These are phyloP conservation scores for Drosophila anceps DNA, from an alignment of 2,888 invertebrate genomes.

Conservation along the genomic window DNA sequence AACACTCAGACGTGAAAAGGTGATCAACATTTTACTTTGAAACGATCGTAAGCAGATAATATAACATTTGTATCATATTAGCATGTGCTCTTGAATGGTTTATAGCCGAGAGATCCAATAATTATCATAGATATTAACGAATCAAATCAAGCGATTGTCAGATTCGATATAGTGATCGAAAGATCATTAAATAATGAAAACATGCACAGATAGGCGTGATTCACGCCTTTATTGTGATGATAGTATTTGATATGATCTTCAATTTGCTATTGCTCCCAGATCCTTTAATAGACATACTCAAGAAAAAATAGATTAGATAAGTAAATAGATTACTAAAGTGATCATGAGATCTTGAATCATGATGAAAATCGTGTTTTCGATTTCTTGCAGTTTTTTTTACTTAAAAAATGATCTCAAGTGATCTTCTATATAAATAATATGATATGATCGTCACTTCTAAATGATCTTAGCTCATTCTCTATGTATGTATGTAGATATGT, in stretches of 20 bases:
- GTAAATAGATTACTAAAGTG: background rate
- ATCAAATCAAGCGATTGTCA: background rate
- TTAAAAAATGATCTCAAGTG: too few relatives aligned
- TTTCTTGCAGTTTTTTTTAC: background rate
- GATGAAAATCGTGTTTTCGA: background rate
- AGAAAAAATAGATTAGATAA: background rate
- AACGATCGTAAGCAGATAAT: constrained; percentile 1
- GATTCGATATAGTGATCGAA: background rate
- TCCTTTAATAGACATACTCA: background rate
- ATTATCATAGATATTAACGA: background rate
- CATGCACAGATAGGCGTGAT: background rate
- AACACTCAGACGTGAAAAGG: constrained; percentile 6
- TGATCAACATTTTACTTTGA: constrained; percentile 2
- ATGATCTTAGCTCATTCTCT: background rate
- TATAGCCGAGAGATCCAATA: background rate
- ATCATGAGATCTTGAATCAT: background rate
- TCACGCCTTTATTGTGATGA: background rate
- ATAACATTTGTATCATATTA: constrained; percentile 1
- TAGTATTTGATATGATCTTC: background rate
- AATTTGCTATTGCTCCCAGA: background rate
- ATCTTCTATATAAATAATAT: background rate
- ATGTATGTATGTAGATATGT: too few relatives aligned
- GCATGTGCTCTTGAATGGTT: constrained; percentile 5
- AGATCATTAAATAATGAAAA: background rate
- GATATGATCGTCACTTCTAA: background rate